These are phyloP conservation scores for Pipistrellus pygmaeus DNA, from an alignment of 2,797 vertebrate genomes.

Conservation along the genomic window DNA sequence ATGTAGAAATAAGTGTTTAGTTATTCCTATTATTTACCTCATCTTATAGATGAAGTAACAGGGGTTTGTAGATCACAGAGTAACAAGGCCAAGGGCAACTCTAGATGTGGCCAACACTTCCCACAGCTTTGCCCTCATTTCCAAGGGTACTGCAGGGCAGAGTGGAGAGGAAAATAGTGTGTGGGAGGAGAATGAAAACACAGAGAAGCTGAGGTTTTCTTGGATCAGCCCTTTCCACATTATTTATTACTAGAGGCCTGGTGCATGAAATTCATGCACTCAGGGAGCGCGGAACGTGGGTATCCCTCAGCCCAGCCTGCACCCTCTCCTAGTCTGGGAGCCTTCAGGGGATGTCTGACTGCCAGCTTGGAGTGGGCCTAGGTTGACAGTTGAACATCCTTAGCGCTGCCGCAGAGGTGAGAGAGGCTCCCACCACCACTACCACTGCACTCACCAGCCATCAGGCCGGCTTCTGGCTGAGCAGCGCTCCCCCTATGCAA, in stretches of 20 bases:
- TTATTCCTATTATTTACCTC: neutral
- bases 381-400: no score
- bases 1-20: neutral
- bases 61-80: constrained; percentile 26
- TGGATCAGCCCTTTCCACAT: constrained; percentile 14
- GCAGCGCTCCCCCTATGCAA: no score
- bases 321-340: no score
- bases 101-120: neutral
- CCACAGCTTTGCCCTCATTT: neutral
- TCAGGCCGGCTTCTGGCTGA: no score
- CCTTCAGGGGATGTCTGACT: no score
- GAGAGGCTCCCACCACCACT: no score
- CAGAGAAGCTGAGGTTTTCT: neutral
- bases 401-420: no score
- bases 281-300: no score
- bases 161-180: neutral
- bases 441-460: no score
- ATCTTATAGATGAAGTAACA: constrained; percentile 22
- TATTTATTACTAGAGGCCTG: neutral
- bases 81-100: constrained; percentile 14
- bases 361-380: no score
- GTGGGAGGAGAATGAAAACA: constrained; percentile 49
- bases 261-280: no score
- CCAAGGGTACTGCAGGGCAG: neutral
- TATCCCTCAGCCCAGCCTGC: no score